phyloP scores from a whole-genome alignment of 2,113 vertebrate species.

The Panurus biarmicus region DNA sequence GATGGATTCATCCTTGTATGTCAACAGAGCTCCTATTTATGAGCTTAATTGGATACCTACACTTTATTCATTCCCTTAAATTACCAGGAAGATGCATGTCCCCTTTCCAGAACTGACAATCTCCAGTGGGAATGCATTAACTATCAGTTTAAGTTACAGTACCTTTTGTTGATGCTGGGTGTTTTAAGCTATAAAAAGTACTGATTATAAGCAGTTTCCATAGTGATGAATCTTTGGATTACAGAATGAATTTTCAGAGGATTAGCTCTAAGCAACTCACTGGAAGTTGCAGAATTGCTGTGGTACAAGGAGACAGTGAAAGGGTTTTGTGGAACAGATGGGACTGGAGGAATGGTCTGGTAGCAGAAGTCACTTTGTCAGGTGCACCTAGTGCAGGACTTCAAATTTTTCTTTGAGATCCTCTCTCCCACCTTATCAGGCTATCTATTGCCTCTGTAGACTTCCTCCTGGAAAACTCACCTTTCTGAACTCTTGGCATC shows the following conservation, averaged over 20 bases:
- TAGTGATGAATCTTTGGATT: slow-evolving; percentile 61
- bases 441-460: not conserved
- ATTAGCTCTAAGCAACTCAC: slow-evolving; percentile 58
- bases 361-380: not conserved
- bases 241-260: slow-evolving; percentile 53
- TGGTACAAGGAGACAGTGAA: not conserved
- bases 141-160: not conserved
- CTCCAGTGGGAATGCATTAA: not conserved
- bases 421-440: not conserved
- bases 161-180: slow-evolving; percentile 10
- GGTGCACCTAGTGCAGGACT: not conserved
- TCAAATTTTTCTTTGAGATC: not conserved
- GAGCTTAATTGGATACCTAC: not conserved
- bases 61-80: not conserved
- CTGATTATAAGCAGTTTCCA: slow-evolving; percentile 68
- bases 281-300: not conserved
- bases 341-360: not conserved
- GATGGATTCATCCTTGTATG: not conserved
- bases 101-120: not conserved
- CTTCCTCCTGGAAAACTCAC: not conserved
- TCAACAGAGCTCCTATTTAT: not conserved
- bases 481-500: not conserved
- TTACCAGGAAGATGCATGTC: not conserved
- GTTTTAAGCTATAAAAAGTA: slow-evolving; percentile 59
- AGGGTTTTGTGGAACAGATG: not conserved